Percentiles rank a stretch among this genome's conserved stretches.
These are phyloP conservation scores for Caranx ignobilis DNA, from an alignment of 2,113 vertebrate genomes.

Conservation along the genomic window DNA sequence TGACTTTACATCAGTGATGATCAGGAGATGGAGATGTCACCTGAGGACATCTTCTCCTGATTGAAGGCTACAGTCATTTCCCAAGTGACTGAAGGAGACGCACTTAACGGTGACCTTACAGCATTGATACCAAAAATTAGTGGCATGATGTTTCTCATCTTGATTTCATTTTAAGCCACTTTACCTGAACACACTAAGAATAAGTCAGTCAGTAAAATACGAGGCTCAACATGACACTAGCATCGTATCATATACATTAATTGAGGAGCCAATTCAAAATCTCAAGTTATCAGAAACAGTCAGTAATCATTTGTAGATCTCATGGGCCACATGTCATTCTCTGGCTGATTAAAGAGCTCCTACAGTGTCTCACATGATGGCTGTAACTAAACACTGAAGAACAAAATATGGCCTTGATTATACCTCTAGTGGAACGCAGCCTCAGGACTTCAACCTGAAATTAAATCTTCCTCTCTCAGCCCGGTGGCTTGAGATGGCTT, in stretches of 20 bases:
- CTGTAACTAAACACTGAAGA: too few species aligned
- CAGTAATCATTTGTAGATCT: not conserved
- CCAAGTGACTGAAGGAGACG: too few species aligned
- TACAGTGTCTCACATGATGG: too few species aligned
- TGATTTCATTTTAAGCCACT: not conserved
- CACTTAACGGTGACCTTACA: too few species aligned
- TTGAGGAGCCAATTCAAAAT: not conserved
- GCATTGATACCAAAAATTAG: not conserved
- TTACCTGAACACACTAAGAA: not conserved
- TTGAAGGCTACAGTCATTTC: too few species aligned
- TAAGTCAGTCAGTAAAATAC: too few species aligned
- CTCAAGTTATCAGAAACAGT: not conserved
- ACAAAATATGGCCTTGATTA: too few species aligned
- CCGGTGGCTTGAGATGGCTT: not conserved
- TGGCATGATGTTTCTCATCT: not conserved
- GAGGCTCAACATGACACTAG: not conserved
- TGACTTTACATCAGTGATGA: not conserved
- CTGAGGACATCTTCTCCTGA: too few species aligned
- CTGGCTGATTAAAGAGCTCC: not conserved
- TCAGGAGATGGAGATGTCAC: too few species aligned
- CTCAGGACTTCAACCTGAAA: too few species aligned
- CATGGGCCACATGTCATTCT: not conserved
- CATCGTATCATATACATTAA: not conserved
- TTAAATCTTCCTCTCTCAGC: too few species aligned
- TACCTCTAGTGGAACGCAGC: too few species aligned